Percentiles rank a stretch among this genome's conserved stretches.
phyloP scores from a whole-genome alignment of 92 coral and sea anemone genomes.

The Virgularia gustaviana region DNA sequence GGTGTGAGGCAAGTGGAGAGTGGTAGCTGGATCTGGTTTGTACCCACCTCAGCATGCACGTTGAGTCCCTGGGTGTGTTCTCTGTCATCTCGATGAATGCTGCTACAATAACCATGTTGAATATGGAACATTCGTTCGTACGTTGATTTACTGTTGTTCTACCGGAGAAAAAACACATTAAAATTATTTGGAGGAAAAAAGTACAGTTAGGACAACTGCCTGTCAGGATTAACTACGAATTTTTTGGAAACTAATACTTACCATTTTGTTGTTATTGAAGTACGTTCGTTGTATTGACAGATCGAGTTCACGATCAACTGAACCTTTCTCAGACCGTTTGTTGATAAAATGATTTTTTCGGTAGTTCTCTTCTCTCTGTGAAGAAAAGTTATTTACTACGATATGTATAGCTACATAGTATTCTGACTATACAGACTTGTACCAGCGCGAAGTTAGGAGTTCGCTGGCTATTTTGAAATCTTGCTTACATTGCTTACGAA shows the following conservation, averaged over 20 bases:
- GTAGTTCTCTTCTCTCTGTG: slow-evolving; percentile 48
- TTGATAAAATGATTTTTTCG: slow-evolving; percentile 44
- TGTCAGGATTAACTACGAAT: neutral
- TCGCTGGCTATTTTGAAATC: too few relatives aligned
- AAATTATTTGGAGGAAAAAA: too few relatives aligned
- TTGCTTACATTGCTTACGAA: too few relatives aligned
- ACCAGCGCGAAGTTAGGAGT: too few relatives aligned
- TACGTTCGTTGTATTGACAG: slow-evolving; percentile 50
- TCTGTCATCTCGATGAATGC: slow-evolving; percentile 88
- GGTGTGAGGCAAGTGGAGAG: too few relatives aligned
- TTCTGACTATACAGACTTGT: too few relatives aligned
- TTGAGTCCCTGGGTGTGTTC: slow-evolving; percentile 75
- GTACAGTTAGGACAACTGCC: neutral
- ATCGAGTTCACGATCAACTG: slow-evolving; percentile 40
- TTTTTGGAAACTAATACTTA: slow-evolving; percentile 10
- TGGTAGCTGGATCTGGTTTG: too few relatives aligned
- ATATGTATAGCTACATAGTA: neutral
- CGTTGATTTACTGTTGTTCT: slow-evolving; percentile 55
- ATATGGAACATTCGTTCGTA: slow-evolving; percentile 84
- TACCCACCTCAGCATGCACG: slow-evolving; percentile 86
- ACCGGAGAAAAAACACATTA: neutral
- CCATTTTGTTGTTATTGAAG: slow-evolving; percentile 85
- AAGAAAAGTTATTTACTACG: neutral
- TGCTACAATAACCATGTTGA: slow-evolving; percentile 85
- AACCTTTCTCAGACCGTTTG: slow-evolving; percentile 33